A percentile compares a stretch with the other conserved stretches of the same genome.
These are phyloP conservation scores for Furnarius figulus DNA, from an alignment of 2,113 vertebrate genomes.

Conservation along the genomic window DNA sequence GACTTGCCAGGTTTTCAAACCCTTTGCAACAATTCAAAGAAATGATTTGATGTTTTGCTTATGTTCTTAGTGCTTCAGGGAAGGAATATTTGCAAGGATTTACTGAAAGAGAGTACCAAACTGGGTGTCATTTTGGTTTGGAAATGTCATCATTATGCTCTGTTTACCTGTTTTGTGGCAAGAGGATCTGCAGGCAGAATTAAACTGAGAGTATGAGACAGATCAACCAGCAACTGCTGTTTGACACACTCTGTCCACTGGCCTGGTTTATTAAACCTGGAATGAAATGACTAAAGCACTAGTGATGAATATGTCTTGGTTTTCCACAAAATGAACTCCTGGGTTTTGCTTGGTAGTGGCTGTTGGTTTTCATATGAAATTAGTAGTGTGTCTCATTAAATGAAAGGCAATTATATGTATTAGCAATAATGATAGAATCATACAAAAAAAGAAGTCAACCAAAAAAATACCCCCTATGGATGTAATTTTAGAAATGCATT, in stretches of 20 bases:
- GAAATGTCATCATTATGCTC: neutral
- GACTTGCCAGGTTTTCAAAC: neutral
- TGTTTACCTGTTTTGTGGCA: neutral
- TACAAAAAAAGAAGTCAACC: neutral
- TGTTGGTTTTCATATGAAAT: slow-evolving; percentile 27
- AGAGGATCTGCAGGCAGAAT: neutral
- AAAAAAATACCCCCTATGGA: slow-evolving; percentile 9
- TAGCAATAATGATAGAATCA: slow-evolving; percentile 41
- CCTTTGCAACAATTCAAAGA: neutral
- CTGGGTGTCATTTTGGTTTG: neutral
- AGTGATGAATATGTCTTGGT: neutral
- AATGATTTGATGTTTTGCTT: neutral
- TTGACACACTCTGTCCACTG: neutral
- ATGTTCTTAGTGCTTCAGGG: neutral
- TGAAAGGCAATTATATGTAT: slow-evolving; percentile 52
- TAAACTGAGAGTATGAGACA: neutral
- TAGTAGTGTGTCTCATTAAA: slow-evolving; percentile 36
- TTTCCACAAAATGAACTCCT: neutral
- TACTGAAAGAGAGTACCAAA: neutral
- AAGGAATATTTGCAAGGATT: neutral
- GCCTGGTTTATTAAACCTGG: neutral
- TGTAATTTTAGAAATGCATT: slow-evolving; percentile 51
- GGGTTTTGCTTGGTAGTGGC: neutral
- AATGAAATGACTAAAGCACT: neutral
- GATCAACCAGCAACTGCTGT: neutral